A percentile compares a stretch with the other conserved stretches of the same genome.
phyloP scores from a whole-genome alignment of 2,113 vertebrate species.

The Fregetta grallaria region DNA sequence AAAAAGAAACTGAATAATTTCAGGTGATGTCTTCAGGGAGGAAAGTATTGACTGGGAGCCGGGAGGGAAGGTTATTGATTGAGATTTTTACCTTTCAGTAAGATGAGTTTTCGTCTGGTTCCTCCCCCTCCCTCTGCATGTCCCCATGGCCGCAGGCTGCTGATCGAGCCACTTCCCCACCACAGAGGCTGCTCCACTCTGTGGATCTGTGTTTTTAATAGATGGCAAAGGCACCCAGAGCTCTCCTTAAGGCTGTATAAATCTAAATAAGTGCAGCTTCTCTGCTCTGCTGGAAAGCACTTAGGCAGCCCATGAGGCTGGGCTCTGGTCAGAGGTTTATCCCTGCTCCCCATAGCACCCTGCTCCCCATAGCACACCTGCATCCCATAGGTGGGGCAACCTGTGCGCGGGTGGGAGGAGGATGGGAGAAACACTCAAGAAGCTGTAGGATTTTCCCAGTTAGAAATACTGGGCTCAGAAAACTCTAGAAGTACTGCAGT shows the following conservation, averaged over 20 bases:
- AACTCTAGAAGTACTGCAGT: not conserved
- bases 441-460: not conserved
- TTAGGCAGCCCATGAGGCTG: not conserved
- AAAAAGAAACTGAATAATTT: not conserved
- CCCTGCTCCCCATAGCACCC: not conserved
- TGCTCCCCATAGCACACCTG: not conserved
- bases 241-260: not conserved
- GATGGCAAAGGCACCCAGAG: not conserved
- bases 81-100: not conserved
- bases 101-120: not conserved
- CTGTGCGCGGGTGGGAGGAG: not conserved
- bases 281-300: not conserved
- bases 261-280: not conserved
- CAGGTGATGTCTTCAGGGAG: not conserved
- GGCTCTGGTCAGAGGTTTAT: rapidly evolving
- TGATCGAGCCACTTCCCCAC: not conserved
- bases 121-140: not conserved
- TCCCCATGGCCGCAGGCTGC: not conserved
- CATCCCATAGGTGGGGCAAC: not conserved
- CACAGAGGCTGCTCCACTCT: not conserved
- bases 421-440: not conserved
- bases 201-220: not conserved
- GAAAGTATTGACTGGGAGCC: not conserved
- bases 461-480: not conserved
- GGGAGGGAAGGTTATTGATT: not conserved